Percentiles rank a stretch among this genome's conserved stretches.
Conservation (phyloP, 1,140 invertebrate genomes). For the Homalodisca vitripennis region DNA sequence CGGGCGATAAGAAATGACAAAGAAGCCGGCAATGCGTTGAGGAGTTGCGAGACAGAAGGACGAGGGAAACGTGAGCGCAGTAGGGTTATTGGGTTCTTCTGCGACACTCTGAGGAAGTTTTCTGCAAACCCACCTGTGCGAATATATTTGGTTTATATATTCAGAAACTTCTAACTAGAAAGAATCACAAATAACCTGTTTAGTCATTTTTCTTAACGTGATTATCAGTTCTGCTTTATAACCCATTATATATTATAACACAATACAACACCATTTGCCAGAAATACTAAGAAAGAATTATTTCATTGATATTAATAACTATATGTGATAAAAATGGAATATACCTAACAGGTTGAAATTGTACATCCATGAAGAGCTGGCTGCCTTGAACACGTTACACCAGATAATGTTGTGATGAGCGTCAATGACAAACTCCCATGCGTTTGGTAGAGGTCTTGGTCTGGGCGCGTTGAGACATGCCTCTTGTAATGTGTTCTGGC, state of each 20-base stretch:
- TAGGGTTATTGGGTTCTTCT: conserved; percentile 50
- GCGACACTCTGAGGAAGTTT: conserved; percentile 39
- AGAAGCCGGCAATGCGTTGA: conserved; percentile 59
- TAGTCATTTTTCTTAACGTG: too few relatives aligned
- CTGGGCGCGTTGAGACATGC: conserved; percentile 23
- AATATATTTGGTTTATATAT: too few relatives aligned
- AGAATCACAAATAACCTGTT: too few relatives aligned
- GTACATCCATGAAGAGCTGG: conserved; percentile 86
- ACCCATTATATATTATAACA: too few relatives aligned
- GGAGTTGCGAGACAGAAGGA: conserved; percentile 64
- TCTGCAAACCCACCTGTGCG: conserved; percentile 43
- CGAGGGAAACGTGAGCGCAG: conserved; percentile 75
- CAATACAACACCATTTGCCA: too few relatives aligned
- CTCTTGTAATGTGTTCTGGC: conserved; percentile 28
- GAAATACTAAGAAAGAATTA: too few relatives aligned
- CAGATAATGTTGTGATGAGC: conserved; percentile 76
- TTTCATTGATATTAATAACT: too few relatives aligned
- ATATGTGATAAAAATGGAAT: too few relatives aligned
- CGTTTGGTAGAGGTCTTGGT: conserved; percentile 56
- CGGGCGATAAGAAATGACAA: conserved; percentile 83
- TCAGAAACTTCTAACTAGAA: too few relatives aligned
- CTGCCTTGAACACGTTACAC: conserved; percentile 59
- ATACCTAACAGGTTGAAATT: conserved; percentile 81
- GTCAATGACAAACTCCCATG: conserved; percentile 82
- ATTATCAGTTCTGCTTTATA: too few relatives aligned